These are phyloP conservation scores for Heptranchias perlo DNA, from an alignment of 2,113 vertebrate genomes.

Conservation along the genomic window DNA sequence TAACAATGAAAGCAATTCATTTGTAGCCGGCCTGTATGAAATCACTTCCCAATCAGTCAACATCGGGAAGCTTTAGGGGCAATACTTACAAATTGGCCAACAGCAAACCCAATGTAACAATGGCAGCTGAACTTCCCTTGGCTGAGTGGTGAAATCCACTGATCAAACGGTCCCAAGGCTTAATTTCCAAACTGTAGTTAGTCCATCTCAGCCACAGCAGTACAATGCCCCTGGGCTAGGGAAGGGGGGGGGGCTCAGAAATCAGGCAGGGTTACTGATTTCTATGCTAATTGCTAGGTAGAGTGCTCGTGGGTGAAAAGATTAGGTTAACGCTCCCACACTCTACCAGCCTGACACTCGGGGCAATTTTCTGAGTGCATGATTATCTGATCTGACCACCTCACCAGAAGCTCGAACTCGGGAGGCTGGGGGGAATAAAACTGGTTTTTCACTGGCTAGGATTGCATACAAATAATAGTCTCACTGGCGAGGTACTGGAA, in stretches of 20 bases:
- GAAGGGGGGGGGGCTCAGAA: background rate
- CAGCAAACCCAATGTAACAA: background rate
- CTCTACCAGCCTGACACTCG: too few relatives aligned
- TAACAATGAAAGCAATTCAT: background rate
- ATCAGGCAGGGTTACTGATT: background rate
- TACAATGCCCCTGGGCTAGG: background rate
- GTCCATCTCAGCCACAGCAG: background rate
- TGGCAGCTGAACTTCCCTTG: background rate
- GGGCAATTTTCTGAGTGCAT: too few relatives aligned
- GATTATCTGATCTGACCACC: too few relatives aligned
- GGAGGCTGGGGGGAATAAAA: too few relatives aligned
- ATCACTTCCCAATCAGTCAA: background rate
- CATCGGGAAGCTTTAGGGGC: too few relatives aligned
- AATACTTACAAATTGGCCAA: background rate
- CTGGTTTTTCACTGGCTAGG: too few relatives aligned
- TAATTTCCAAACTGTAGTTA: background rate
- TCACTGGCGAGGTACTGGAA: too few relatives aligned
- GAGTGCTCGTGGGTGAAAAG: too few relatives aligned
- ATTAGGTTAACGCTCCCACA: too few relatives aligned
- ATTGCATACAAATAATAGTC: too few relatives aligned
- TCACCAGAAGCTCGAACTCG: too few relatives aligned
- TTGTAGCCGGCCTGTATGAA: background rate
- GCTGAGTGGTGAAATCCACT: background rate
- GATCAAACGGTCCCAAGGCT: background rate
- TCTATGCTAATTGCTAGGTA: background rate